These are phyloP conservation scores for Micrastur ruficollis DNA, from an alignment of 2,797 vertebrate genomes.

Conservation along the genomic window DNA sequence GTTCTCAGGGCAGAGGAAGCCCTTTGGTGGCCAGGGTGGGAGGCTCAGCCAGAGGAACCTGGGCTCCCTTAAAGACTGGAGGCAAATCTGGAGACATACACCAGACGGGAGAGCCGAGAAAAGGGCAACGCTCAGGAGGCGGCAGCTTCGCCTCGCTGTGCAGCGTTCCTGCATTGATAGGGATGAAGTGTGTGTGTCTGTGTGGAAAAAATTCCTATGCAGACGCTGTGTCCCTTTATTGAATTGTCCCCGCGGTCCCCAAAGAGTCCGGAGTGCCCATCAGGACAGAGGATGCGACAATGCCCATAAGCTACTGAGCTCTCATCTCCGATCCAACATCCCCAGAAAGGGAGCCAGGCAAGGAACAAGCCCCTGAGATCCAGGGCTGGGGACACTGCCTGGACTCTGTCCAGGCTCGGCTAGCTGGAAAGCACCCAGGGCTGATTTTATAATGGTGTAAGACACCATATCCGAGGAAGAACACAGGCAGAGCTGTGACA, in stretches of 20 bases:
- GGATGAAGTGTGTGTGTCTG: neutral
- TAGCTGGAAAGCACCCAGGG: neutral
- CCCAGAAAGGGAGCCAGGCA: neutral
- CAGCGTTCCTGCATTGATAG: neutral
- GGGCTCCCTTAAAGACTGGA: neutral
- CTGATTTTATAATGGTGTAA: neutral
- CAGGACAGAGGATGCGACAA: neutral
- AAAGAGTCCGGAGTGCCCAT: neutral
- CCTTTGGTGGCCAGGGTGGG: constrained; percentile 30
- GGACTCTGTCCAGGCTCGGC: neutral
- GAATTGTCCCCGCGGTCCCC: constrained; percentile 11
- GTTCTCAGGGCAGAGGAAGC: neutral
- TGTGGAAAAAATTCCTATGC: constrained; percentile 45
- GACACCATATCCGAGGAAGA: neutral
- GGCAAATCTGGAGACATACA: neutral
- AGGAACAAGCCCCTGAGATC: neutral
- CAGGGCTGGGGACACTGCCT: neutral
- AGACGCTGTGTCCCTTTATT: neutral
- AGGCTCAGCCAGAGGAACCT: constrained; percentile 35
- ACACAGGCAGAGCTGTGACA: neutral
- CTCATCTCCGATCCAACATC: constrained; percentile 13
- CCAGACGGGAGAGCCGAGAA: neutral
- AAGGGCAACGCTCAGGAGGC: neutral
- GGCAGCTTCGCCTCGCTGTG: neutral
- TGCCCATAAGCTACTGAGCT: constrained; percentile 8